Conservation (phyloP, 2,113 vertebrate species). For the Nansenia antarctica region DNA sequence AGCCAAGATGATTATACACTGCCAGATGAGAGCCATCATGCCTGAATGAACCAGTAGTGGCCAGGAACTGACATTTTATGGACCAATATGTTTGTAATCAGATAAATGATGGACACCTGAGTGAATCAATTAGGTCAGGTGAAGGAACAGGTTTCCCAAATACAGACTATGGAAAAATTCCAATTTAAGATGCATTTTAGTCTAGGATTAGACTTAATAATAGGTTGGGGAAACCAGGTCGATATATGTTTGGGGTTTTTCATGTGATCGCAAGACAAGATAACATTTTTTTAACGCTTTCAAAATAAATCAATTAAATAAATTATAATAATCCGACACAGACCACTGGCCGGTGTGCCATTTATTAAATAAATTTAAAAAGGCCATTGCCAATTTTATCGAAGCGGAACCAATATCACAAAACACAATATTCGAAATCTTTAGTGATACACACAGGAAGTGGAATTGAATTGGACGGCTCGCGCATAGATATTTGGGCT, state of each 20-base stretch:
- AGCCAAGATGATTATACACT: constrained; percentile 27
- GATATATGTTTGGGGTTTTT: not conserved
- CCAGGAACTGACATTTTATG: not conserved
- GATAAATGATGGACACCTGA: constrained; percentile 51
- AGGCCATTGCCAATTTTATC: too few relatives aligned
- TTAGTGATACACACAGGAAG: constrained; percentile 63
- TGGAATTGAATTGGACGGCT: constrained; percentile 21
- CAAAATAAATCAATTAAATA: too few relatives aligned
- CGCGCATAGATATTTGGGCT: too few relatives aligned
- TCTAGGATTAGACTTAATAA: too few relatives aligned
- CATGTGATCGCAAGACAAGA: not conserved
- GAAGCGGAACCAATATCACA: constrained; percentile 31
- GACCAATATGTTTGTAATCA: constrained; percentile 40
- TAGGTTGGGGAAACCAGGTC: too few relatives aligned
- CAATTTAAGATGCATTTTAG: too few relatives aligned
- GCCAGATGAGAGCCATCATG: constrained; percentile 40
- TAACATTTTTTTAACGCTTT: not conserved
- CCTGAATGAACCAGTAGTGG: not conserved
- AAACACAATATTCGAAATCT: constrained; percentile 17
- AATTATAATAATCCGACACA: not conserved
- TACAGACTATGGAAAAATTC: too few relatives aligned
- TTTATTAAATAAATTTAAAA: too few relatives aligned
- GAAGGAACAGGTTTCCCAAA: too few relatives aligned
- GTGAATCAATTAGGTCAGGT: constrained; percentile 1
- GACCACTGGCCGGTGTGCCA: not conserved